phyloP scores from a whole-genome alignment of 2,888 invertebrate species.

The Agrotis ipsilon region DNA sequence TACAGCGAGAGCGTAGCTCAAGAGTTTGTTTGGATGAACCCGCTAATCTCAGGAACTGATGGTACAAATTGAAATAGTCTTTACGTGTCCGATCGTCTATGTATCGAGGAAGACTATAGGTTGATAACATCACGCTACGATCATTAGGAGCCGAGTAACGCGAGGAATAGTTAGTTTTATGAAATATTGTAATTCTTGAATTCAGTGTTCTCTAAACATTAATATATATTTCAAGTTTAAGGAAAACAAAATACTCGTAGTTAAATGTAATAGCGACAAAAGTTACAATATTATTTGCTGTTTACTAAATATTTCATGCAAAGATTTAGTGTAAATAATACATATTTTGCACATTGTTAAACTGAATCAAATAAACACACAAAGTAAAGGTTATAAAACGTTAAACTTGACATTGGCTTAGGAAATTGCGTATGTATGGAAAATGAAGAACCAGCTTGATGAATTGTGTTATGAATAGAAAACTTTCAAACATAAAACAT shows the following conservation, averaged over 20 bases:
- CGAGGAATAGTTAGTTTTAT: background rate
- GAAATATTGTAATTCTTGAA: background rate
- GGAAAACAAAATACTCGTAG: slow-evolving; percentile 4
- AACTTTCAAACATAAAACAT: no score
- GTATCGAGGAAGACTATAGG: no score
- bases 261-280: background rate
- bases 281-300: no score
- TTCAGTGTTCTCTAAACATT: slow-evolving; percentile 3
- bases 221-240: background rate
- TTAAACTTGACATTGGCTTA: slow-evolving; percentile 6
- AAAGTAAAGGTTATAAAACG: background rate
- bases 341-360: background rate
- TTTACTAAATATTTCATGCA: background rate
- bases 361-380: background rate
- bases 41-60: no score
- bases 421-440: background rate
- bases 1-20: no score
- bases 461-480: no score
- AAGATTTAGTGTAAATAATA: background rate
- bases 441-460: background rate
- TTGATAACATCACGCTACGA: no score
- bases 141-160: no score
- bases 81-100: no score
- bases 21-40: no score
- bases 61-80: no score